Evolutionary conservation across 2,113 vertebrate species (phyloP), one percentile per base, ranked within the genome.

Genomic region (Carassius auratus): DNA sequence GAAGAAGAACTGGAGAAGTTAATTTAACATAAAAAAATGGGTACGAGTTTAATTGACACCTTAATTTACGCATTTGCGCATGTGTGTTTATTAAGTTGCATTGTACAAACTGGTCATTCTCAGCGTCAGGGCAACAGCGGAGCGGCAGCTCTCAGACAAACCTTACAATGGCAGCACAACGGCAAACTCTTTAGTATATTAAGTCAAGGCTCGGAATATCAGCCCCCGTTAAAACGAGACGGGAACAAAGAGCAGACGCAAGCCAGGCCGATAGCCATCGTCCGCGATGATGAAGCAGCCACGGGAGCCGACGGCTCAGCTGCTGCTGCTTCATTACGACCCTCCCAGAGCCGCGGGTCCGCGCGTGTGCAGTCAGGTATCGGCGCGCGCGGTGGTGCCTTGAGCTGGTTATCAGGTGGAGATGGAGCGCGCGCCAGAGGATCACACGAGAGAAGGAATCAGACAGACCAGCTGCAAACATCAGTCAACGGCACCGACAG

Each of bases 121-220:
- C 96, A 95, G 91, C 94, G 90, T 45, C 93, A 90, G 75, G 92
- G 42, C 52, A 88, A 83, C 19, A 74, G 4, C 64, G 93, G 48
- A 21, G 91, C 92, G 8, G 93, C 93, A 0, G 94, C 94, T 80
- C 96, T 95, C 91, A 94, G 96, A 83, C 96, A 97, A 87, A 94
- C 93, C 57, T 94, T 99, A 55, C 96, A 96, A 86, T 99, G 98
- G 98, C 95, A 96, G 85, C 97, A 97, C 94, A 97, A 97, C 86
- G 98, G 98, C 82, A 96, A 96, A 92, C 93, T 97, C 81, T 98
- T 96, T 88, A 98, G 98, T 88, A 94, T 99, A 85, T 92, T 98
- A 62, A 99, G 96, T 89, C 95, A 95, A 36, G 97, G 97, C 64
- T 92, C 97, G 2, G 94, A 97, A 91, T 98, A 97, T 88, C 96